Conservation (phyloP, 1,140 invertebrate species). For the Bombus cullumanus region DNA sequence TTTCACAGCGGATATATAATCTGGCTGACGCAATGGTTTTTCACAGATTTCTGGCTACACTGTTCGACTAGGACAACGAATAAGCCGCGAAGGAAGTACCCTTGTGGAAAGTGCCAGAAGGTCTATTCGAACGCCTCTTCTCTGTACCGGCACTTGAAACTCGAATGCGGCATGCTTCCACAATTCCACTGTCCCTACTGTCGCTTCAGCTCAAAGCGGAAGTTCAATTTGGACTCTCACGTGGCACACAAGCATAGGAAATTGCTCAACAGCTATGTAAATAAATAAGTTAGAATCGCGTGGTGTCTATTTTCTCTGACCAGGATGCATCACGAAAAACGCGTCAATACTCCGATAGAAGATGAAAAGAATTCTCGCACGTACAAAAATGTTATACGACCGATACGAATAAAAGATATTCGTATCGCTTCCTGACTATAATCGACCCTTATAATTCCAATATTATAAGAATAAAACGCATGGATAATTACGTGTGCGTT, state of each 20-base stretch:
- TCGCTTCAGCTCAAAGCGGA: conserved; percentile 82
- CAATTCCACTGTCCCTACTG: conserved; percentile 87
- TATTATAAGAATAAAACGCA: conserved; percentile 12
- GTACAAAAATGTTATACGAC: background rate
- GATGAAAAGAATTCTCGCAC: background rate
- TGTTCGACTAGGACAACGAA: conserved; percentile 4
- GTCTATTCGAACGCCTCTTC: conserved; percentile 75
- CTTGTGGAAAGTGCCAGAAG: conserved; percentile 72
- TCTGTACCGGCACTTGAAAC: conserved; percentile 84
- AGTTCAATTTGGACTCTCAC: conserved; percentile 78
- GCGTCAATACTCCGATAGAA: rapidly evolving
- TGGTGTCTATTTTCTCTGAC: background rate
- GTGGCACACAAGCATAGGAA: conserved; percentile 72
- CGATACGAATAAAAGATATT: background rate
- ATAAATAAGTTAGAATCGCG: background rate
- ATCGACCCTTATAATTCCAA: conserved; percentile 1
- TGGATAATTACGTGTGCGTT: background rate
- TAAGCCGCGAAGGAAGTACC: conserved; percentile 45
- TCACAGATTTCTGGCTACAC: conserved; percentile 53
- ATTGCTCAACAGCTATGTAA: background rate
- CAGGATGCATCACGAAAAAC: background rate
- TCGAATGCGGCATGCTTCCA: conserved; percentile 87
- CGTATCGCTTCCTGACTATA: background rate
- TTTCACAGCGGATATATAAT: background rate
- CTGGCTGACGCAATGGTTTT: conserved; percentile 52